A percentile compares a stretch with the other conserved stretches of the same genome.
These are phyloP conservation scores for Biston stratarius DNA, from an alignment of 2,888 invertebrate genomes.

Conservation along the genomic window DNA sequence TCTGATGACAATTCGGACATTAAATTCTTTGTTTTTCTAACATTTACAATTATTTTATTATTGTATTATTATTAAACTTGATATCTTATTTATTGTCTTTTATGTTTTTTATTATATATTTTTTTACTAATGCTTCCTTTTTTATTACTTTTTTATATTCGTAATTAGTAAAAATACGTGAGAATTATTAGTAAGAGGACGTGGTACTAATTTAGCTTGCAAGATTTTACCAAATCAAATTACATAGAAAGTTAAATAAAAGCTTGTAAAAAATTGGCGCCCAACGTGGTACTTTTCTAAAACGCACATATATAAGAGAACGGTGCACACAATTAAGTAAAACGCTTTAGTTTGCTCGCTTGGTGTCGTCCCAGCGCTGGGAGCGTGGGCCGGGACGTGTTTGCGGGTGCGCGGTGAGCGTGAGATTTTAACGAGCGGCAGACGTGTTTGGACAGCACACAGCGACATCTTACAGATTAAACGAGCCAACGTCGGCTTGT, in stretches of 20 bases:
- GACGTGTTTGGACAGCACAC: slow-evolving; percentile 58
- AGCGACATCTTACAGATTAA: slow-evolving; percentile 70
- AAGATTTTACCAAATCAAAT: not conserved
- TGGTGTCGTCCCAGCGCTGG: slow-evolving; percentile 26
- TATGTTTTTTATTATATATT: too few species aligned
- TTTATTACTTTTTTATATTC: too few species aligned
- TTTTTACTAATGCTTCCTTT: too few species aligned
- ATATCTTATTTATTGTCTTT: too few species aligned
- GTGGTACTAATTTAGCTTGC: too few species aligned
- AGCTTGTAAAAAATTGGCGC: slow-evolving; percentile 11
- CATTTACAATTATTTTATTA: too few species aligned
- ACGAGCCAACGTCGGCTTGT: slow-evolving; percentile 43
- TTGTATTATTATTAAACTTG: too few species aligned
- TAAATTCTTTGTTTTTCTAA: too few species aligned
- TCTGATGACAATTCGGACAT: too few species aligned
- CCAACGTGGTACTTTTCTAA: slow-evolving; percentile 8
- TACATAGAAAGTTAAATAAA: not conserved
- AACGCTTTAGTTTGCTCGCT: slow-evolving; percentile 3
- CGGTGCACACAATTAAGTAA: not conserved
- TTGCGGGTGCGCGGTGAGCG: slow-evolving; percentile 56
- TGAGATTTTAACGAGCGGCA: slow-evolving; percentile 72
- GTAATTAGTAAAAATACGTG: too few species aligned
- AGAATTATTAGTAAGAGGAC: too few species aligned
- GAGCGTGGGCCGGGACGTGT: slow-evolving; percentile 38
- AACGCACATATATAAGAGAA: not conserved